These are phyloP conservation scores for Orchestes rusci DNA, from an alignment of 2,888 invertebrate species.

Conservation along the genomic window DNA sequence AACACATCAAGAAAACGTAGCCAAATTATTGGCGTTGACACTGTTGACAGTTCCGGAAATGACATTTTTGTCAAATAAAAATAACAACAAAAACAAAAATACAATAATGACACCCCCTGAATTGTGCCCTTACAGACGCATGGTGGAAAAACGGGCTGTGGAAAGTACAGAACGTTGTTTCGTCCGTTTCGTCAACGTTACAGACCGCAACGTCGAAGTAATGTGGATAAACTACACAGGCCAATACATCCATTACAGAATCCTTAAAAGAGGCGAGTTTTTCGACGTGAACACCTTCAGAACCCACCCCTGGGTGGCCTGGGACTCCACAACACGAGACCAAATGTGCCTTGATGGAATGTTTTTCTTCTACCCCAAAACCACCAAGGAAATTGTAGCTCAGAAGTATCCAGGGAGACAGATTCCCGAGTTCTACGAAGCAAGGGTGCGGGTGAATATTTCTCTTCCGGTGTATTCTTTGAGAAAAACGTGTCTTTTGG, in stretches of 20 bases:
- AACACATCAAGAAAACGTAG: too few relatives aligned
- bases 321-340: conserved; percentile 62
- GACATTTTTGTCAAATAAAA: too few relatives aligned
- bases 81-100: too few relatives aligned
- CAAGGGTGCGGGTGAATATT: conserved; percentile 46
- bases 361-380: conserved; percentile 44
- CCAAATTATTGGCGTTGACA: too few relatives aligned
- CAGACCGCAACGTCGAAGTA: conserved; percentile 50
- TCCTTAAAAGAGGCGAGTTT: conserved; percentile 48
- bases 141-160: too few relatives aligned
- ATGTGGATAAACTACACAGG: conserved; percentile 77
- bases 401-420: conserved; percentile 21
- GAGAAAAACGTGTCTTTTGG: conserved; percentile 44
- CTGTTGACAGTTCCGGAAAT: too few relatives aligned
- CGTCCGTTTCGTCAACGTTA: conserved; percentile 56
- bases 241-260: conserved; percentile 51
- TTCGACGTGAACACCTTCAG: conserved; percentile 68
- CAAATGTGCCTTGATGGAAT: conserved; percentile 52
- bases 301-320: conserved; percentile 80
- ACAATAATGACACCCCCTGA: too few relatives aligned
- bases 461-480: conserved; percentile 50
- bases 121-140: too few relatives aligned
- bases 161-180: conserved; percentile 44
- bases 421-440: conserved; percentile 28
- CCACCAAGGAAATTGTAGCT: conserved; percentile 35